A percentile compares a stretch with the other conserved stretches of the same genome.
These are phyloP conservation scores for Geotrypetes seraphini DNA, from an alignment of 2,797 vertebrate species.

Conservation along the genomic window DNA sequence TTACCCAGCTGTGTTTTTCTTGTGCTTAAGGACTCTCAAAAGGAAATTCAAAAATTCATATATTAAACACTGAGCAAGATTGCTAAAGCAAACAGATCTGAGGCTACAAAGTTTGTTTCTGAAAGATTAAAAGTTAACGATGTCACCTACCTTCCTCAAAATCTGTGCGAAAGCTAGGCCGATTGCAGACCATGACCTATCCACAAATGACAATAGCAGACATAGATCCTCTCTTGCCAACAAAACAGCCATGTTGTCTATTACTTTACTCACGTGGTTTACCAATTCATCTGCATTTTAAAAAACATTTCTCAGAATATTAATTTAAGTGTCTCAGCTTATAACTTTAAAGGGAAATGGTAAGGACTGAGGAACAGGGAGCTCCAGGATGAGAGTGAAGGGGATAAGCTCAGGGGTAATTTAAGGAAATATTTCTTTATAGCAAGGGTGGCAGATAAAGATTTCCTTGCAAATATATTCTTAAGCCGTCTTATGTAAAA, in stretches of 20 bases:
- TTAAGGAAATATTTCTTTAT: too few species aligned
- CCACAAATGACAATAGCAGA: conserved; percentile 26
- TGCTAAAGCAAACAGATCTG: conserved; percentile 62
- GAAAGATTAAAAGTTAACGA: conserved; percentile 65
- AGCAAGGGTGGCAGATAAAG: too few species aligned
- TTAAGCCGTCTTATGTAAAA: too few species aligned
- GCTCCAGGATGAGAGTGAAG: too few species aligned
- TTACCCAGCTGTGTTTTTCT: conserved; percentile 62
- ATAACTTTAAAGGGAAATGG: too few species aligned
- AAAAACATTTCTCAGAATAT: too few species aligned
- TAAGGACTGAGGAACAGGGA: too few species aligned
- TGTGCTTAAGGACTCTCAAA: conserved; percentile 52
- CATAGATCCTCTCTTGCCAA: conserved; percentile 25
- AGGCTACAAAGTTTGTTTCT: conserved; percentile 40
- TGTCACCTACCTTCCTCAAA: conserved; percentile 59
- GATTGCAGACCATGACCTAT: conserved; percentile 65
- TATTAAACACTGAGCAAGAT: conserved; percentile 51
- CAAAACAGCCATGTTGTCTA: conserved; percentile 31
- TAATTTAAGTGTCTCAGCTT: too few species aligned
- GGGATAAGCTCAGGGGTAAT: too few species aligned
- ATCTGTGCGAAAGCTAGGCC: conserved; percentile 59
- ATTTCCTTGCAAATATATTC: too few species aligned
- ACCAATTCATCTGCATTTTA: conserved; percentile 48
- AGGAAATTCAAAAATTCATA: conserved; percentile 55
- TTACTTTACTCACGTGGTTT: conserved; percentile 44